A percentile compares a stretch with the other conserved stretches of the same genome.
Conservation (phyloP, 2,113 vertebrate species). For the Anas platyrhynchos region DNA sequence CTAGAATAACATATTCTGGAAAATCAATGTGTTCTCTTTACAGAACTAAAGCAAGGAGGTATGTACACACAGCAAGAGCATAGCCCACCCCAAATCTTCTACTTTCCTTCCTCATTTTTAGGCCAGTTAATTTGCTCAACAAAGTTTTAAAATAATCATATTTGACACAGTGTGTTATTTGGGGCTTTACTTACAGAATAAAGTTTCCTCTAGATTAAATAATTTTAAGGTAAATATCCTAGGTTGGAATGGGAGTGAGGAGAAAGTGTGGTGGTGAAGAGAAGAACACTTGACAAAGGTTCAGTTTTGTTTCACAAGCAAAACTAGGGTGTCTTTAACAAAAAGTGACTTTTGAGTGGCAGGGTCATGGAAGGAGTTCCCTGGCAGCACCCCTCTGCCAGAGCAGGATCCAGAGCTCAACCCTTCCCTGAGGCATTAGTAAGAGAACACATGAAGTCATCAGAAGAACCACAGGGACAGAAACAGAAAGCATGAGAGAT, state of each 20-base stretch:
- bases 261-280: not conserved
- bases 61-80: not conserved
- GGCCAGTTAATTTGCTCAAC: not conserved
- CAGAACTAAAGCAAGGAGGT: not conserved
- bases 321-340: not conserved
- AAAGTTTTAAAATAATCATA: not conserved
- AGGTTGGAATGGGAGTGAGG: not conserved
- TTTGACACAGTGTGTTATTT: not conserved
- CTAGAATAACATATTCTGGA: not conserved
- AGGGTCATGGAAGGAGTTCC: not conserved
- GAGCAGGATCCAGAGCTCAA: not conserved
- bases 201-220: not conserved
- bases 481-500: not conserved
- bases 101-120: not conserved
- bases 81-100: rapidly evolving
- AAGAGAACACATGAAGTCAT: not conserved
- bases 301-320: not conserved
- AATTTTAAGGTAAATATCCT: not conserved
- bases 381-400: not conserved
- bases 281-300: not conserved
- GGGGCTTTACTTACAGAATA: not conserved
- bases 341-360: not conserved
- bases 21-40: not conserved
- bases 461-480: not conserved
- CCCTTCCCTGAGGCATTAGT: not conserved